phyloP scores from a whole-genome alignment of 2,797 vertebrate species.

The Myotis vivesi region DNA sequence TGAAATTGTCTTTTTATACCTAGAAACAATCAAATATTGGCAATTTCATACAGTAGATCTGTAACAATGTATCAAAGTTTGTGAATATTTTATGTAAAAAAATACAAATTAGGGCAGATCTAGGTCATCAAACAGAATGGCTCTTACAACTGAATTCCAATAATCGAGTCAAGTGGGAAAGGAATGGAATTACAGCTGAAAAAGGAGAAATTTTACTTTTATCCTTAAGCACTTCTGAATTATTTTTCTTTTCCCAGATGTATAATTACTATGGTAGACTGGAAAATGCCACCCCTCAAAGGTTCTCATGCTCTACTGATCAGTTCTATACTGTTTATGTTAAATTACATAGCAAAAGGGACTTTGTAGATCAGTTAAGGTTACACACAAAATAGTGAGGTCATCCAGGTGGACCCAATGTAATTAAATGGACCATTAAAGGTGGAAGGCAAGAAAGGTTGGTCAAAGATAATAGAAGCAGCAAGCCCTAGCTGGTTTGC shows the following conservation, averaged over 20 bases:
- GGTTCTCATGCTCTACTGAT: not conserved
- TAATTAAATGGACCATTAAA: not conserved
- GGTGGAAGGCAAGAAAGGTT: not conserved
- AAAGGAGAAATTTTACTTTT: not conserved
- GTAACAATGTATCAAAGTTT: not conserved
- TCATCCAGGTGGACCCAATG: not conserved
- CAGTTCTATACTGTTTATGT: not conserved
- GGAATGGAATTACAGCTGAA: not conserved
- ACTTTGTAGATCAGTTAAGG: not conserved
- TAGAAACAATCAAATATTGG: not conserved
- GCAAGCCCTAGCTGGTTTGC: too few relatives aligned
- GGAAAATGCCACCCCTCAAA: not conserved
- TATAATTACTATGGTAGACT: not conserved
- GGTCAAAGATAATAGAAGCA: not conserved
- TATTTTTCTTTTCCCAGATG: not conserved
- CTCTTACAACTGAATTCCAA: not conserved
- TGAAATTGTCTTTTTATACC: not conserved
- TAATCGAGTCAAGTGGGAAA: conserved; percentile 21
- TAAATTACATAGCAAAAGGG: not conserved
- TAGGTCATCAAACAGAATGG: not conserved
- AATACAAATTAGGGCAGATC: not conserved
- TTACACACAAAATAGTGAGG: not conserved
- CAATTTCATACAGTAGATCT: not conserved
- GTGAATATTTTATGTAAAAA: conserved; percentile 2
- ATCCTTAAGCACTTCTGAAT: conserved; percentile 32